Evolutionary conservation across 2,888 invertebrate species (phyloP).

Genomic region (Lepidocyrtoides sp.): DNA sequence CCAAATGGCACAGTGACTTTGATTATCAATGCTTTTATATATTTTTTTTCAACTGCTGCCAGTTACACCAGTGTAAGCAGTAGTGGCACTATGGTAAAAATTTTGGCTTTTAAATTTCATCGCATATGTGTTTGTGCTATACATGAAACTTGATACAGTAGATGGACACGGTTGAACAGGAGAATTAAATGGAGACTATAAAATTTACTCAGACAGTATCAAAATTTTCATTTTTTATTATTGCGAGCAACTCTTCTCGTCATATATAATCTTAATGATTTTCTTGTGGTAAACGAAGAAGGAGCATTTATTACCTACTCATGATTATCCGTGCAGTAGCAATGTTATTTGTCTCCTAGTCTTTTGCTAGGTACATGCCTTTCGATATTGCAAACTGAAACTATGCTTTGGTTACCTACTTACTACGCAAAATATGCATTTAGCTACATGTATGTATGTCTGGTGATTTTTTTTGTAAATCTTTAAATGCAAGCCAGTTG

Average conservation of each 20-base stretch:
- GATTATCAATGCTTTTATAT: background rate
- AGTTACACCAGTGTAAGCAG: conserved; percentile 19
- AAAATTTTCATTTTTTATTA: conserved; percentile 43
- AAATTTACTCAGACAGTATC: conserved; percentile 9
- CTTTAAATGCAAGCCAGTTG: background rate
- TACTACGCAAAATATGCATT: background rate
- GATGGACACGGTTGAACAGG: conserved; percentile 76
- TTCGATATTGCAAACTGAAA: background rate
- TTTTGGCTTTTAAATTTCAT: background rate
- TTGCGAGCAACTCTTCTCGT: background rate
- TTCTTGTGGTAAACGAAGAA: conserved; percentile 4
- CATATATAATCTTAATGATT: conserved; percentile 28
- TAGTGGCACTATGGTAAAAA: no score
- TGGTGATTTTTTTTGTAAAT: conserved; percentile 1
- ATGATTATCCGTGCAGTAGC: conserved; percentile 18
- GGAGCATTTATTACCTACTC: conserved; percentile 41
- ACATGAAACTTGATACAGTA: conserved; percentile 6
- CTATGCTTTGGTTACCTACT: background rate
- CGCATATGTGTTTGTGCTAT: background rate
- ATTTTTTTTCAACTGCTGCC: background rate
- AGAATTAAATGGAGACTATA: conserved; percentile 67
- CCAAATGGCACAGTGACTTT: conserved; percentile 2
- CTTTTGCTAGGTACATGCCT: conserved; percentile 15
- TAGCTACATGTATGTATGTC: background rate
- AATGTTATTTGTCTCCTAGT: background rate